phyloP scores from a whole-genome alignment of 2,888 invertebrate species.

The Cheilosia impressa region DNA sequence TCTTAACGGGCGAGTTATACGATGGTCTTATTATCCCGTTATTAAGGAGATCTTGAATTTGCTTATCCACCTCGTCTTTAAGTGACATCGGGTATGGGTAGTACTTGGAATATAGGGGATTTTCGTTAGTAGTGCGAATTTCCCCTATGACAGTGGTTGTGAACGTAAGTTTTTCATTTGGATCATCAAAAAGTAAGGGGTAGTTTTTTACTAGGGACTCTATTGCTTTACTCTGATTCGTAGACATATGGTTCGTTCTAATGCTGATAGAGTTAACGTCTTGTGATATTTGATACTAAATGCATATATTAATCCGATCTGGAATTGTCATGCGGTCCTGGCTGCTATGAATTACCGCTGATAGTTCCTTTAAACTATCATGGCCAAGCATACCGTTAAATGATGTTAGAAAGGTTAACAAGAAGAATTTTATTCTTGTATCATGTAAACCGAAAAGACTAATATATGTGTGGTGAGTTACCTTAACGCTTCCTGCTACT shows the following conservation, averaged over 20 bases:
- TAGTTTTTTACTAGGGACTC: no score
- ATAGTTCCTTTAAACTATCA: slow-evolving; percentile 29
- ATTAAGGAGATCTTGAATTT: no score
- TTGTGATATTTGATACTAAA: background rate
- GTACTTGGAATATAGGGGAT: background rate
- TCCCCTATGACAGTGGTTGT: background rate
- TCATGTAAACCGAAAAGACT: slow-evolving; percentile 26
- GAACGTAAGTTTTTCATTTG: no score
- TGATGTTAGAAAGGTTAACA: background rate
- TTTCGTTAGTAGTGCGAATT: background rate
- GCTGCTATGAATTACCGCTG: background rate
- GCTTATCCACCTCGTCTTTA: background rate
- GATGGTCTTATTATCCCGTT: no score
- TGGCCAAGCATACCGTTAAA: slow-evolving; percentile 55
- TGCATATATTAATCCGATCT: background rate
- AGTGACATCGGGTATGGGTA: background rate
- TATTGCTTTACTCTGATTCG: no score
- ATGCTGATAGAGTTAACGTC: background rate
- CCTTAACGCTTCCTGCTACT: slow-evolving; percentile 54
- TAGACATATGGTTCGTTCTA: background rate
- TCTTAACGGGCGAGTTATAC: background rate
- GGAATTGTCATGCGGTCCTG: slow-evolving; percentile 9
- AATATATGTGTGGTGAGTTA: slow-evolving; percentile 53
- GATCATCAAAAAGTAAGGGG: no score
- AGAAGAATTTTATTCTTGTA: slow-evolving; percentile 47